Evolutionary conservation across 1,140 invertebrate genomes (phyloP).

Genomic region (Conus ventricosus): DNA sequence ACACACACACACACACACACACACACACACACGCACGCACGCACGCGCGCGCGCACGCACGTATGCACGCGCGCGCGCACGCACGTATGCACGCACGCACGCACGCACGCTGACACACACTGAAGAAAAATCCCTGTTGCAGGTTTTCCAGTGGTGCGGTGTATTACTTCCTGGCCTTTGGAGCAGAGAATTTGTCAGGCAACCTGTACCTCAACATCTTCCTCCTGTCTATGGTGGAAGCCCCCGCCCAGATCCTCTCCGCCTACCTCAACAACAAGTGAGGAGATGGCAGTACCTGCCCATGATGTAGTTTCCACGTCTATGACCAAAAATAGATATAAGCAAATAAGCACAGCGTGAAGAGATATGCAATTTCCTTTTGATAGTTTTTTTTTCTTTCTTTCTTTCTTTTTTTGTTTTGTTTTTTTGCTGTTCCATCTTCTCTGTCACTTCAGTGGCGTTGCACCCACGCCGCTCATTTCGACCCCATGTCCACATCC

Average conservation of each 20-base stretch:
- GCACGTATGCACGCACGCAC: neutral
- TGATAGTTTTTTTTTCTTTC: too few species aligned
- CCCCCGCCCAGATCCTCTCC: slow-evolving; percentile 36
- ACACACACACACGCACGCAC: neutral
- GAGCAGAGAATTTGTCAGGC: slow-evolving; percentile 51
- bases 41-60: too few species aligned
- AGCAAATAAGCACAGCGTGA: too few species aligned
- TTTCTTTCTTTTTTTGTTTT: too few species aligned
- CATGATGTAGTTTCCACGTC: too few species aligned
- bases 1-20: too few species aligned
- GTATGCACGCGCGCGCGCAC: neutral
- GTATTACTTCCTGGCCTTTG: slow-evolving; percentile 53
- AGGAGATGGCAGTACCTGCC: neutral
- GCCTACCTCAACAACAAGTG: slow-evolving; percentile 32
- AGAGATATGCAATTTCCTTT: too few species aligned
- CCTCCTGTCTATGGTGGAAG: slow-evolving; percentile 50
- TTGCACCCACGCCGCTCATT: too few species aligned
- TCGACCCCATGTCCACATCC: too few species aligned
- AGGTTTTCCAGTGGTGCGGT: slow-evolving; percentile 54
- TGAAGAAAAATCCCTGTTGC: neutral
- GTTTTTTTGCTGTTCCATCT: too few species aligned
- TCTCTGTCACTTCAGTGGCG: too few species aligned
- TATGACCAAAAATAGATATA: too few species aligned
- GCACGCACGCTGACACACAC: neutral
- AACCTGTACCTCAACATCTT: slow-evolving; percentile 57